These are phyloP conservation scores for Protosalanx chinensis DNA, from an alignment of 2,797 vertebrate species.

Conservation along the genomic window DNA sequence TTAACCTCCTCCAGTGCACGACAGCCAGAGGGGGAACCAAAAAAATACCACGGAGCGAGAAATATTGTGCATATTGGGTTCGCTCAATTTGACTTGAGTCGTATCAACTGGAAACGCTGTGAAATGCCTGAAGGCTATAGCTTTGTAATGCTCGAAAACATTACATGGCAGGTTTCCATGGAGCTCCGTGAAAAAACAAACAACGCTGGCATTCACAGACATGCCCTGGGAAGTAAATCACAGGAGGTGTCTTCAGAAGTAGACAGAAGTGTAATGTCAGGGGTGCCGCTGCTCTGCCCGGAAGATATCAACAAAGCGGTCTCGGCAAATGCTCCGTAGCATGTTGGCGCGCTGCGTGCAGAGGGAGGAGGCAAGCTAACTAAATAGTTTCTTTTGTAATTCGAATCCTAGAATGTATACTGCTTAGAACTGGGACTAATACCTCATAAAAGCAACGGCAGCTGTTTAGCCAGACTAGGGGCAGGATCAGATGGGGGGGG, in stretches of 20 bases:
- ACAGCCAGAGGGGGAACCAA: slow-evolving; percentile 37
- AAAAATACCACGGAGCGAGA: not conserved
- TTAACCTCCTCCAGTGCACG: slow-evolving; percentile 55
- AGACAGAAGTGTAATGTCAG: slow-evolving; percentile 17
- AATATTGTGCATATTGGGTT: slow-evolving; percentile 22
- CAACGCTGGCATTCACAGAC: slow-evolving; percentile 49
- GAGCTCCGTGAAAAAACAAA: slow-evolving; percentile 46
- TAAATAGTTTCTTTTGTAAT: slow-evolving; percentile 56
- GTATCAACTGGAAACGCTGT: slow-evolving; percentile 27
- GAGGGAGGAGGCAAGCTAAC: slow-evolving; percentile 38
- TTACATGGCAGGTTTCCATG: slow-evolving; percentile 47
- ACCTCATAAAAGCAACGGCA: slow-evolving; percentile 51
- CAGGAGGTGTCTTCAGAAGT: slow-evolving; percentile 31
- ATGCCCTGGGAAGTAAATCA: slow-evolving; percentile 38
- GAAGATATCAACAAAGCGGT: slow-evolving; percentile 36
- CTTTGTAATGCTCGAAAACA: slow-evolving; percentile 50
- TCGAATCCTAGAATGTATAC: slow-evolving; percentile 61
- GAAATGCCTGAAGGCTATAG: slow-evolving; percentile 48
- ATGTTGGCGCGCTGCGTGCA: slow-evolving; percentile 23
- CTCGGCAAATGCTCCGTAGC: slow-evolving; percentile 12
- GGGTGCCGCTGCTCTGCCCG: slow-evolving; percentile 24
- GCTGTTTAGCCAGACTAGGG: slow-evolving; percentile 56
- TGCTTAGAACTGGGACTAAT: slow-evolving; percentile 47
- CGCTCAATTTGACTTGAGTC: slow-evolving; percentile 33
- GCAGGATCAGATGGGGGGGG: slow-evolving; percentile 10